phyloP scores from a whole-genome alignment of 2,888 invertebrate species.

The Tiphia femorata region DNA sequence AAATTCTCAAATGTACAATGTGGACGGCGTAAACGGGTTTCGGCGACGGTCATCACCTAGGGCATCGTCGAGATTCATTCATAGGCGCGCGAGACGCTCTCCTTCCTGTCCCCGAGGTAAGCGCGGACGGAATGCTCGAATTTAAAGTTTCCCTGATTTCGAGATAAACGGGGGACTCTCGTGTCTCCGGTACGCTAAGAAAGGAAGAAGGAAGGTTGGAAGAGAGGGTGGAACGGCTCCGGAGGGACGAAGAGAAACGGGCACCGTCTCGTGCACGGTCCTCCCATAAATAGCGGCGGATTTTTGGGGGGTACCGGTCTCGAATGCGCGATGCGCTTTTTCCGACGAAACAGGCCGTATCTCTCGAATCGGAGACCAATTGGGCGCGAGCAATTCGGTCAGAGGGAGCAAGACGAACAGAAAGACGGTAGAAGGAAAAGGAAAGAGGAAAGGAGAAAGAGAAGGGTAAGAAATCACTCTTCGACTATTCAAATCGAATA shows the following conservation, averaged over 20 bases:
- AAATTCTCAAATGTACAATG: no score
- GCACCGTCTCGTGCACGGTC: conserved; percentile 29
- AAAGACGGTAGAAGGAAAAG: background rate
- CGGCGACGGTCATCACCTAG: no score
- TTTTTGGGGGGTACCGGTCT: conserved; percentile 32
- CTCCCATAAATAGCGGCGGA: conserved; percentile 43
- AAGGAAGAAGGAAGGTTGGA: conserved; percentile 1
- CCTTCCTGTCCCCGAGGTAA: conserved; percentile 14
- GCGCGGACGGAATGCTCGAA: conserved; percentile 36
- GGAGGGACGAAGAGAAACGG: no score
- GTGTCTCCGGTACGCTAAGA: conserved; percentile 7
- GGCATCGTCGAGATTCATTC: no score
- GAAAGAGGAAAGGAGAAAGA: background rate
- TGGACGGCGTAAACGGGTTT: conserved; percentile 6
- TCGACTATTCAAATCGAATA: no score
- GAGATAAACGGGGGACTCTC: conserved; percentile 38
- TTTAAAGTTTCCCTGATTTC: conserved; percentile 41
- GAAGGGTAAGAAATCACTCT: no score
- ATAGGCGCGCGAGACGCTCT: conserved; percentile 37
- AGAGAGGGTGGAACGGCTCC: no score
- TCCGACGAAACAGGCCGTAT: conserved; percentile 24
- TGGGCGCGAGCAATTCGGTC: background rate
- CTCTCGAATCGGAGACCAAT: conserved; percentile 6
- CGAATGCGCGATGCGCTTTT: conserved; percentile 36
- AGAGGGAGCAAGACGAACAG: background rate